These are phyloP conservation scores for Pygocentrus nattereri DNA, from an alignment of 2,797 vertebrate genomes.

Conservation along the genomic window DNA sequence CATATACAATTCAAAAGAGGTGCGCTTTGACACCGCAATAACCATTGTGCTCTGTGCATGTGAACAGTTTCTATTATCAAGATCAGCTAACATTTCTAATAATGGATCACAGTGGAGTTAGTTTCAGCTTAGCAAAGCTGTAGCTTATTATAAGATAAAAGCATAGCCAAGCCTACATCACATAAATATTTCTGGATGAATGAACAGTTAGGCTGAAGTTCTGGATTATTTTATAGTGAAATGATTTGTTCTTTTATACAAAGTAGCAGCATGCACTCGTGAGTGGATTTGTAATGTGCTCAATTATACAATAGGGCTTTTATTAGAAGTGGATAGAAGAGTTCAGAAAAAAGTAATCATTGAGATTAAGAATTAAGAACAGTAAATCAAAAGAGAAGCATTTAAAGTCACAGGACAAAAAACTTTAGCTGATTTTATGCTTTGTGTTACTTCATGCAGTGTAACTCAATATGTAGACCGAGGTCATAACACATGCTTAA, in stretches of 20 bases:
- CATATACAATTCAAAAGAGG: background rate
- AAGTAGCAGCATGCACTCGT: background rate
- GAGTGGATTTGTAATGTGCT: background rate
- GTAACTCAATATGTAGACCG: no score
- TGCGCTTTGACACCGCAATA: no score
- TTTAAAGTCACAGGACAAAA: background rate
- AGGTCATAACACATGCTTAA: no score
- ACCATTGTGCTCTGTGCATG: no score
- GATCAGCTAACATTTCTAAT: background rate
- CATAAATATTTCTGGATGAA: slow-evolving; percentile 20
- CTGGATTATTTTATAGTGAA: slow-evolving; percentile 19
- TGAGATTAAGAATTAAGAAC: no score
- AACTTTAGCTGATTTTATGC: background rate
- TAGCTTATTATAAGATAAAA: slow-evolving; percentile 28
- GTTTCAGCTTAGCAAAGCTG: slow-evolving; percentile 7
- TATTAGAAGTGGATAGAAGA: slow-evolving; percentile 14
- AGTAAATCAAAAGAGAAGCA: background rate
- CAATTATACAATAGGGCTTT: slow-evolving; percentile 2
- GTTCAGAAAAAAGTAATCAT: no score
- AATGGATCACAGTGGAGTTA: background rate
- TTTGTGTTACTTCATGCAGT: background rate
- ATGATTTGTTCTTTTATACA: slow-evolving; percentile 4
- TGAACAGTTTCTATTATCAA: background rate
- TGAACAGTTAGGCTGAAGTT: slow-evolving; percentile 14
- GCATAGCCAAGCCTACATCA: slow-evolving; percentile 6